These are phyloP conservation scores for Chloropsis hardwickii DNA, from an alignment of 2,113 vertebrate species.

Conservation along the genomic window DNA sequence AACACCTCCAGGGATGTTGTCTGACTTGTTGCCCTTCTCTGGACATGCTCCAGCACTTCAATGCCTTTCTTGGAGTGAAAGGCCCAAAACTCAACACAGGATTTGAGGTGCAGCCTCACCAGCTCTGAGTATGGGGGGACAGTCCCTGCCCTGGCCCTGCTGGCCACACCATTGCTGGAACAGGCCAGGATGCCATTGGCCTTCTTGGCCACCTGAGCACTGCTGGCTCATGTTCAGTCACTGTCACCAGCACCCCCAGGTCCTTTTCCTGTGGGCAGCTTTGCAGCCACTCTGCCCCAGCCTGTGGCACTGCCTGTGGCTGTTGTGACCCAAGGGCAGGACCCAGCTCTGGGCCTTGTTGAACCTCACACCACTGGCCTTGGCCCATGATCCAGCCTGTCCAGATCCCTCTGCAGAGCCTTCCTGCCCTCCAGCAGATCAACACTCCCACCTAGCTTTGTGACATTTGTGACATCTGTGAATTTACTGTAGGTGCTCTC, in stretches of 20 bases:
- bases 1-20: background rate
- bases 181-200: background rate
- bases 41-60: background rate
- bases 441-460: accelerated
- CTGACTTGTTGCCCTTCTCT: background rate
- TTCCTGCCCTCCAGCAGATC: background rate
- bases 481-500: accelerated
- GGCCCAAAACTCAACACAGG: accelerated
- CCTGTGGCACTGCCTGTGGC: background rate
- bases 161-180: accelerated
- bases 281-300: background rate
- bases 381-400: background rate
- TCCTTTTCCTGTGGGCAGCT: background rate
- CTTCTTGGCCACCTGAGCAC: background rate
- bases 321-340: background rate
- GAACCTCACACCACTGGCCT: background rate
- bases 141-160: background rate
- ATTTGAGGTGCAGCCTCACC: accelerated
- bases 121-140: accelerated
- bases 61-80: background rate
- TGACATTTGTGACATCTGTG: no score
- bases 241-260: background rate
- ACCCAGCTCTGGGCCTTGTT: background rate
- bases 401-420: background rate
- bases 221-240: background rate